These are phyloP conservation scores for Maniola jurtina DNA, from an alignment of 1,140 invertebrate genomes.

Conservation along the genomic window DNA sequence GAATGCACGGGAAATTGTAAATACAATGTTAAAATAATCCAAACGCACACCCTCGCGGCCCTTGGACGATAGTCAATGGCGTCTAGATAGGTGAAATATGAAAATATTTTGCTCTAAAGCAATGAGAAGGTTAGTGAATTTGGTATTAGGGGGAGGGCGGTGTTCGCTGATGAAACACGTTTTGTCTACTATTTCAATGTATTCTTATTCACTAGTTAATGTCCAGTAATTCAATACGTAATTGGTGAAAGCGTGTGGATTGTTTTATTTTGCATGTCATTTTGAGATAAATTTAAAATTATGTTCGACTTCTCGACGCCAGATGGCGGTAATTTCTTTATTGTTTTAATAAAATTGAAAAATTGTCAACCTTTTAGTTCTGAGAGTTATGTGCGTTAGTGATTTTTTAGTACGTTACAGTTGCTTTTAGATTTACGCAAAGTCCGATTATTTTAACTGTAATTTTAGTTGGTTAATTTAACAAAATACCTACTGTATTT, in stretches of 20 bases:
- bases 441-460: constrained; percentile 71
- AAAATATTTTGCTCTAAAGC: constrained; percentile 60
- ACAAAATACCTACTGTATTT: constrained; percentile 77
- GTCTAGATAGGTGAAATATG: constrained; percentile 66
- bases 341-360: constrained; percentile 24
- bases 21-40: constrained; percentile 44
- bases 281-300: background rate
- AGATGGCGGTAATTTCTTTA: constrained; percentile 23
- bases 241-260: constrained; percentile 41
- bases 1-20: constrained; percentile 51
- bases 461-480: constrained; percentile 75
- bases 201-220: constrained; percentile 53
- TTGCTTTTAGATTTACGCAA: constrained; percentile 71
- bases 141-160: constrained; percentile 55
- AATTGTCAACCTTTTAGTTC: constrained; percentile 39
- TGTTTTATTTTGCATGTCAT: constrained; percentile 16
- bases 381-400: constrained; percentile 71
- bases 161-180: constrained; percentile 43
- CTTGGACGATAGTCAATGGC: constrained; percentile 40
- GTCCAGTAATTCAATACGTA: constrained; percentile 61
- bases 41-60: constrained; percentile 63
- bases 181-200: constrained; percentile 61
- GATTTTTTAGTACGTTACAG: constrained; percentile 56
- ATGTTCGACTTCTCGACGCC: background rate
- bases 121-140: constrained; percentile 77